Percentiles rank a stretch among this genome's conserved stretches.
Conservation (phyloP, 2,797 vertebrate genomes). For the Enteromius radiatus region DNA sequence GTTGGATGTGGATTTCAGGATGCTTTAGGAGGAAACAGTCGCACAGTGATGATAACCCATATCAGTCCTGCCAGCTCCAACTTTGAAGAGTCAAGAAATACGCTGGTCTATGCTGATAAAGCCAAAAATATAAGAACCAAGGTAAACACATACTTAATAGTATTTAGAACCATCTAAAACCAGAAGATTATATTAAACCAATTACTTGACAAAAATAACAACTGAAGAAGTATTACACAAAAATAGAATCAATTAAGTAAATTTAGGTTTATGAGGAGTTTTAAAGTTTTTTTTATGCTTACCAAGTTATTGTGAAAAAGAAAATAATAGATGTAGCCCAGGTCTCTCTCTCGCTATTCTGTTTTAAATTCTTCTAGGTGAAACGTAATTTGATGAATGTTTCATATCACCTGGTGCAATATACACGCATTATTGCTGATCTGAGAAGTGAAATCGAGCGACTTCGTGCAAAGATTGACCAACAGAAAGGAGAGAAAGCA, state of each 20-base stretch:
- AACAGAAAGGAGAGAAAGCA: slow-evolving; percentile 69
- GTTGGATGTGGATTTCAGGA: slow-evolving; percentile 76
- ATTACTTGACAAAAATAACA: neutral
- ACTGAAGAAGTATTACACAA: neutral
- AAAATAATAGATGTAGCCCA: neutral
- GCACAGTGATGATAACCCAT: slow-evolving; percentile 93
- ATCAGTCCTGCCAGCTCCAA: slow-evolving; percentile 90
- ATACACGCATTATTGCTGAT: slow-evolving; percentile 87
- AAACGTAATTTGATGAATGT: slow-evolving; percentile 87
- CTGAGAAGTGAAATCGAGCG: slow-evolving; percentile 84
- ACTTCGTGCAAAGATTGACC: slow-evolving; percentile 83
- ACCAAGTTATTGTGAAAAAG: neutral
- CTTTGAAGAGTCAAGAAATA: slow-evolving; percentile 92
- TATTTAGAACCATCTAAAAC: neutral
- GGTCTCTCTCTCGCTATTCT: neutral
- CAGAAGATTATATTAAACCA: neutral
- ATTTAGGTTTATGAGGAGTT: neutral
- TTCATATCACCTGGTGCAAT: slow-evolving; percentile 89
- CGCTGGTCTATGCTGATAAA: slow-evolving; percentile 87
- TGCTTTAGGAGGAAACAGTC: slow-evolving; percentile 89
- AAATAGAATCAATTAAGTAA: neutral
- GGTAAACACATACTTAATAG: slow-evolving; percentile 70
- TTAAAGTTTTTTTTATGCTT: neutral
- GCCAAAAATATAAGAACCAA: slow-evolving; percentile 91
- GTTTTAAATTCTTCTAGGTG: slow-evolving; percentile 72